A percentile compares a stretch with the other conserved stretches of the same genome.
These are phyloP conservation scores for Heliconius aoede DNA, from an alignment of 2,888 invertebrate species.

Conservation along the genomic window DNA sequence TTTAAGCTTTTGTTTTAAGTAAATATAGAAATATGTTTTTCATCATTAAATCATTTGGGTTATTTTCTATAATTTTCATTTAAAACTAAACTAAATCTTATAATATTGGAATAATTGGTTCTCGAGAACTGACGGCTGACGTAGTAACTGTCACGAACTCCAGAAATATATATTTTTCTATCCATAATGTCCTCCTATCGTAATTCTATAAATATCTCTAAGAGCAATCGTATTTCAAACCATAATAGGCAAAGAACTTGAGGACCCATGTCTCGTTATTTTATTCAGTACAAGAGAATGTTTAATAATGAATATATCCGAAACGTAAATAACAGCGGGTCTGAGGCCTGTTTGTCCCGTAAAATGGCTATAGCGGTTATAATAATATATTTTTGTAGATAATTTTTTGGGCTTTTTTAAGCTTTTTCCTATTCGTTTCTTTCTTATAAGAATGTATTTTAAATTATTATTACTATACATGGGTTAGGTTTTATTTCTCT, in stretches of 20 bases:
- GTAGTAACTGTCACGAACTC: constrained; percentile 1
- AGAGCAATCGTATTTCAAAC: constrained; percentile 3
- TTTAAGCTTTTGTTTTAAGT: too few species aligned
- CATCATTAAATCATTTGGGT: too few species aligned
- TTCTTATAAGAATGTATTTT: not conserved
- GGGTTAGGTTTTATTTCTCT: too few species aligned
- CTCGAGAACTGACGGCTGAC: not conserved
- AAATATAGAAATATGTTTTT: too few species aligned
- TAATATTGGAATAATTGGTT: not conserved
- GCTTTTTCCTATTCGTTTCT: too few species aligned
- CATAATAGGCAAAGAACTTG: constrained; percentile 15
- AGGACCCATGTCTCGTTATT: constrained; percentile 17
- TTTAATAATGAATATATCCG: constrained; percentile 30
- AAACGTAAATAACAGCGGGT: constrained; percentile 14
- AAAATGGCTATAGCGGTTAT: not conserved
- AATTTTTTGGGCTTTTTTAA: too few species aligned
- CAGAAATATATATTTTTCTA: not conserved
- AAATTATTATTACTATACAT: too few species aligned
- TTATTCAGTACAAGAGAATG: constrained; percentile 35
- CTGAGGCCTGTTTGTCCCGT: not conserved
- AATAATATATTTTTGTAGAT: constrained; percentile 4
- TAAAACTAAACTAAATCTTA: not conserved
- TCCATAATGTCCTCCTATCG: not conserved
- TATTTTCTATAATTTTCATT: not conserved
- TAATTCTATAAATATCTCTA: not conserved